Conservation (phyloP, 92 coral and sea anemone genomes). For the Virgularia gustaviana region DNA sequence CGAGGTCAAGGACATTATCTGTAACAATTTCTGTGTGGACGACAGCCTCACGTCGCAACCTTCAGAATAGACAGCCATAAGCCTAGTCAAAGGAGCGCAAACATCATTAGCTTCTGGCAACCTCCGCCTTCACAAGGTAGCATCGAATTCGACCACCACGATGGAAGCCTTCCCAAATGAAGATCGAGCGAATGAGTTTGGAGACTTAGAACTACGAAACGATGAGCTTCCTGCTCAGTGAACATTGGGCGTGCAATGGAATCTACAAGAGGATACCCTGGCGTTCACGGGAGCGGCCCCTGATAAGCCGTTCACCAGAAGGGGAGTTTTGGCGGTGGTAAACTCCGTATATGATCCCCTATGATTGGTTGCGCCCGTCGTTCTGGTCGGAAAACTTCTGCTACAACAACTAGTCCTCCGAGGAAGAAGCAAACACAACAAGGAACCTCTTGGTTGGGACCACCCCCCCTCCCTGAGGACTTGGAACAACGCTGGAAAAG, state of each 20-base stretch:
- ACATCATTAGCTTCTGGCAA: conserved; percentile 32
- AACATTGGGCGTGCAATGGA: conserved; percentile 56
- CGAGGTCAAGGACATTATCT: conserved; percentile 44
- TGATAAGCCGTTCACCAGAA: conserved; percentile 59
- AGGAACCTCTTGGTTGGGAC: conserved; percentile 43
- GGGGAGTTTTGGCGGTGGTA: conserved; percentile 51
- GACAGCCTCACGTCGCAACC: conserved; percentile 46
- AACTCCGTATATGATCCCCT: conserved; percentile 56
- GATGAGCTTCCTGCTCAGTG: conserved; percentile 51
- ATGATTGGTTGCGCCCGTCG: conserved; percentile 49
- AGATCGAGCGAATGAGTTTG: conserved; percentile 51
- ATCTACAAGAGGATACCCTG: conserved; percentile 51
- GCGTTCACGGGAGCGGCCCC: conserved; percentile 48
- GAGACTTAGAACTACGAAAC: conserved; percentile 53
- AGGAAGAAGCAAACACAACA: neutral
- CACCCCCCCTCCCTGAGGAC: conserved; percentile 51
- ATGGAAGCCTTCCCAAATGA: conserved; percentile 39
- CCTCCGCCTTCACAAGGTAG: conserved; percentile 54
- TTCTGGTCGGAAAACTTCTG: conserved; percentile 44
- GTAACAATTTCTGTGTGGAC: conserved; percentile 54
- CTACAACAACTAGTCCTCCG: conserved; percentile 16
- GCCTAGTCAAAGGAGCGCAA: conserved; percentile 29
- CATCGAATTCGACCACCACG: conserved; percentile 38
- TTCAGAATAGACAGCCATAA: conserved; percentile 28
- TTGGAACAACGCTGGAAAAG: conserved; percentile 41